Evolutionary conservation across 2,888 invertebrate genomes (phyloP), one percentile per base, ranked within the genome.

Genomic region (Rhagonycha fulva): DNA sequence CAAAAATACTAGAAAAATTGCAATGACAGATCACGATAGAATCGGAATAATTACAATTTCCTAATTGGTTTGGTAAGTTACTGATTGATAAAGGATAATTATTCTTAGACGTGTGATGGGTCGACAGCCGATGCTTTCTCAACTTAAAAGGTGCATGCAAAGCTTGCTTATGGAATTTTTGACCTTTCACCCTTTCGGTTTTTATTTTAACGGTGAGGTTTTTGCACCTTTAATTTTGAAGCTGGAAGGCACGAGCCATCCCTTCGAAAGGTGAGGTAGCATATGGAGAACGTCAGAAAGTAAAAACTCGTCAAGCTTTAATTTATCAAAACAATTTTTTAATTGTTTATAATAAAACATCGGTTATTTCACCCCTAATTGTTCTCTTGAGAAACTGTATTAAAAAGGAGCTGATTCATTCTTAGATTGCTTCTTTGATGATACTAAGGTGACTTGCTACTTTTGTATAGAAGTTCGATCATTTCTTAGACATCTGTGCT

Each of bases 361-460:
- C 68, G 32, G 4, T 66, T 63, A 75, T 71, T 76, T 77, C 71
- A 70, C 62, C 71, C 66, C 67, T 76, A 24, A 68, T 72, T 62
- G 68, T 70, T 76, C 76, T 74, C 76, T 74, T 76, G 75, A 67
- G 69, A 68, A 78, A 76, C 72, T 75, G 72, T 75, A 79, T 81
- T 80, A 77, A 73, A 76, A 80, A 82, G 77, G 76, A 78, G 81
- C 80, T 76, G 78, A 81, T 77, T 81, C 80, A 79, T 80, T 79
- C 75, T 80, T 67, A 72, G 75, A 75, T 79, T 79, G 74, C 81
- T 80, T 82, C 81, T 82, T 83, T 81, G 82, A 83, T 83, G 82
- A 82, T 78, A 78, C 66, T 69, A 71, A 68, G 74, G 77, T 83
- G 83, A 83, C 82, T 82, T 79, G 81, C 78, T 71, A 62, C 67